These are phyloP conservation scores for Jacana jacana DNA, from an alignment of 2,113 vertebrate species.

Conservation along the genomic window DNA sequence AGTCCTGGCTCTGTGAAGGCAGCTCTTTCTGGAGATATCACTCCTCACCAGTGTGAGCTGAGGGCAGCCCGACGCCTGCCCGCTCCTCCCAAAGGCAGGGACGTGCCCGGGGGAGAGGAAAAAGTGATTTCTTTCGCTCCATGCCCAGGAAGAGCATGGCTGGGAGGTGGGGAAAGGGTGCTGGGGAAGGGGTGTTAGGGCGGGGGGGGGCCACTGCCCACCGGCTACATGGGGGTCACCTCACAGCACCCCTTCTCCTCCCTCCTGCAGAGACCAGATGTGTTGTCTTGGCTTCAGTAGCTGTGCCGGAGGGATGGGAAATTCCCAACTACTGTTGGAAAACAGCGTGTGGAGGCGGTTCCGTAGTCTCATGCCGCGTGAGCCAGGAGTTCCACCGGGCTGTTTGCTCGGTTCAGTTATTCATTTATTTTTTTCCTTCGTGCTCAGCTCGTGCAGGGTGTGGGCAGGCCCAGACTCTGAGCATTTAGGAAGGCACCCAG, in stretches of 20 bases:
- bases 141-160: not conserved
- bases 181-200: not conserved
- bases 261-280: not conserved
- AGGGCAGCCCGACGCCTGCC: not conserved
- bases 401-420: not conserved
- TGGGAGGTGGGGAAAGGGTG: not conserved
- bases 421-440: not conserved
- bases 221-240: rapidly evolving
- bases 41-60: not conserved
- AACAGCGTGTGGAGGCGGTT: not conserved
- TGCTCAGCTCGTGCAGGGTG: not conserved
- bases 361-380: rapidly evolving
- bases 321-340: not conserved
- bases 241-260: not conserved
- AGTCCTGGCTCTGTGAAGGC: not conserved
- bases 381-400: not conserved
- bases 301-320: not conserved
- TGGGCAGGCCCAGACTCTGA: not conserved
- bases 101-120: not conserved
- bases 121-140: not conserved
- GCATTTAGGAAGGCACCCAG: not conserved
- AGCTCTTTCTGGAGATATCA: not conserved
- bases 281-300: not conserved
- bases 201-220: not conserved
- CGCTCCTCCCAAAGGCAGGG: not conserved